phyloP scores from a whole-genome alignment of 2,797 vertebrate species.

The Anabas testudineus region DNA sequence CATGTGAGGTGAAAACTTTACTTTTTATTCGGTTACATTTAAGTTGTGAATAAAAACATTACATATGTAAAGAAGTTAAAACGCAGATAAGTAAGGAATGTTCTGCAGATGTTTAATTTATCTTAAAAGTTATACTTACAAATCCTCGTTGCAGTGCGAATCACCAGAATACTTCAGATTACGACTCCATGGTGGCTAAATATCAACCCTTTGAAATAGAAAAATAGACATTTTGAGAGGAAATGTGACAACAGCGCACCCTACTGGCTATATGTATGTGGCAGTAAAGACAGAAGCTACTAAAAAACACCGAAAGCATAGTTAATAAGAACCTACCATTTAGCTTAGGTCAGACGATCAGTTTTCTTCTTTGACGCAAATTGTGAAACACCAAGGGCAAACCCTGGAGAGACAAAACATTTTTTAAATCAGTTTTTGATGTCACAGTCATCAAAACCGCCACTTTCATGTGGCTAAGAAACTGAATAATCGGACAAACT shows the following conservation, averaged over 20 bases:
- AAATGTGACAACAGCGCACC: slow-evolving; percentile 68
- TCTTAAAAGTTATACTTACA: slow-evolving; percentile 75
- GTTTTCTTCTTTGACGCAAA: slow-evolving; percentile 30
- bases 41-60: background rate
- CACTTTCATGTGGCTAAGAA: background rate
- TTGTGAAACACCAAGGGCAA: slow-evolving; percentile 24
- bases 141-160: slow-evolving; percentile 9
- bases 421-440: slow-evolving; percentile 6
- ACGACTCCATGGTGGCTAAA: slow-evolving; percentile 3
- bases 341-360: slow-evolving; percentile 7
- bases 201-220: slow-evolving; percentile 69
- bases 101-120: slow-evolving; percentile 1
- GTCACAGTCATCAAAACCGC: background rate
- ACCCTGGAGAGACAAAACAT: slow-evolving; percentile 64
- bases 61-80: slow-evolving; percentile 1
- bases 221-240: slow-evolving; percentile 44
- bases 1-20: background rate
- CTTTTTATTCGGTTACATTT: background rate
- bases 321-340: slow-evolving; percentile 72
- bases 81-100: background rate
- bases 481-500: background rate
- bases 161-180: slow-evolving; percentile 32
- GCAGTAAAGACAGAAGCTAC: slow-evolving; percentile 26
- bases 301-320: background rate
- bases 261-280: slow-evolving; percentile 63